Base-by-base conservation (phyloP, 2,888 invertebrate species). In the Macropis europaea region DNA sequence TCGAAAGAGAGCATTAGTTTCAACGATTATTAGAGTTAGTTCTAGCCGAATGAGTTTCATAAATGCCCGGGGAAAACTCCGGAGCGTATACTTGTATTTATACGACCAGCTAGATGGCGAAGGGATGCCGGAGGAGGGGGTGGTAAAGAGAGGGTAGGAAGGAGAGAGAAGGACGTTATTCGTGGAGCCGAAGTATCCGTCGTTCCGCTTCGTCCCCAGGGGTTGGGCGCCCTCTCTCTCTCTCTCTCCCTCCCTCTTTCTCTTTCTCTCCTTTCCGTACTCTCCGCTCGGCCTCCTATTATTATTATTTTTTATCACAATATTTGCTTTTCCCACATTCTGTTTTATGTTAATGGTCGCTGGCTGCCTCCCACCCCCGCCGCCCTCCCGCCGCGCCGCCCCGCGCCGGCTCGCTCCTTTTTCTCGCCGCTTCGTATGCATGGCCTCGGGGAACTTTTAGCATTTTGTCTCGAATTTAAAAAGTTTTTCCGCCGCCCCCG, bases 1-100 rank as follows among this genome's bases (percentile, higher is more conserved):
- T 83, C 82, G 83, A 83, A 81, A 79, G 82, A 81, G 79, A 73
- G 84, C 88, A 89, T 89, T 89, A 89, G 88, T 89, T 89, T 86
- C 82, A 89, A 89, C 89, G 89, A 89, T 89, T 89, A 89, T 89
- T 89, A 86, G 87, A 88, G 87, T 89, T 89, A 87, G 88, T 88
- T 89, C 87, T 87, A 83, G 85, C 82, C 83, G 89, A 87, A 86
- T 83, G 88, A 88, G 87, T 89, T 88, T 86, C 86, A 87, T 87
- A 87, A 89, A 89, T 87, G 88, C 86, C 81, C 82, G 82, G 74
- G 79, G 82, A 83, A 82, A 84, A 82, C 81, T 83, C 84, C 36
- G 63, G n/a, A 54, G 73, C 72, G 77, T 84, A 84, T 82, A 81
- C 79, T 82, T 75, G 84, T 84, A 86, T 86, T 85, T 86, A 84